Base-by-base conservation (phyloP, 2,888 invertebrate species). In the Eupsilia transversa region DNA sequence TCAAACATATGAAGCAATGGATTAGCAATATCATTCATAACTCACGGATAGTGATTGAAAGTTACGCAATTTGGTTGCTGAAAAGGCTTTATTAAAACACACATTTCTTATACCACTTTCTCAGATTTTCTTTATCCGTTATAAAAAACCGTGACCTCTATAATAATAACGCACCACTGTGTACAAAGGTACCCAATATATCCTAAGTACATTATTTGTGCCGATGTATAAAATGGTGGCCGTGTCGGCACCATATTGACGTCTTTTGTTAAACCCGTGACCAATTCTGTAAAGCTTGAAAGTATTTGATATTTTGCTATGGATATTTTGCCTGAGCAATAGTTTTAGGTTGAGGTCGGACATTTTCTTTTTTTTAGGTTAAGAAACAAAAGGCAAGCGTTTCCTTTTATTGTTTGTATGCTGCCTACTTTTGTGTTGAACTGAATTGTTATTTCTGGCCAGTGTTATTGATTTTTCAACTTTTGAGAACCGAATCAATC, bases 211-310 rank as follows among this genome's bases (percentile, higher is more conserved):
- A 70, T 56, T 17, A 67, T 67, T 56, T 6, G 43, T 68, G 70
- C 27, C 74, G 41, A 71, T 71, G 70, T 23, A 49, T 14, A 70
- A 73, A 81, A 64, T 57, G 57, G 41, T 41, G 52, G 41, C 41
- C 74, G 61, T 68, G 64, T 43, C 82, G 64, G 64, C 43, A 46
- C 46, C 64, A 68, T 61, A 69, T 68, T 59, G 66, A 30, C 54
- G 69, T 20, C 84, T 72, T 78, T 83, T 72, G 72, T 74, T 9
- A 56, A 72, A 66, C 49, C 68, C 30, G 73, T 83, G 70, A 66
- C 84, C 75, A 75, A 82, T 82, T 67, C 43, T 17, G 59, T 75
- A 57, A 65, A 57, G 68, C 57, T 33, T 63, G 61, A 68, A 73
- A 46, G n/a, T 66, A 54, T 75, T 67, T 57, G 33, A 60, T 79